Base-by-base conservation (phyloP, 2,797 vertebrate species). In the Sebastes itinus region DNA sequence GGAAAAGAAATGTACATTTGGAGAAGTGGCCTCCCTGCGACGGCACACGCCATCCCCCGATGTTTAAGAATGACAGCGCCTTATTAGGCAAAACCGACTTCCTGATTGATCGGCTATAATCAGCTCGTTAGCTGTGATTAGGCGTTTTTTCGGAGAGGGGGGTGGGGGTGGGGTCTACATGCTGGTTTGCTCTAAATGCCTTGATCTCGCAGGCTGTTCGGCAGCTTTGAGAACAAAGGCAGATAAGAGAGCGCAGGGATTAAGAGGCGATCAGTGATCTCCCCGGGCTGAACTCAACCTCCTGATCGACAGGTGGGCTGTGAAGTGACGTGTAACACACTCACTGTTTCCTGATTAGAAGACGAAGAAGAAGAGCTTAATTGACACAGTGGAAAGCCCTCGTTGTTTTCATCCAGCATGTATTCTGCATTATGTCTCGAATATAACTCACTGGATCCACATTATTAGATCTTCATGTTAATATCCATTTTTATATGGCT, bases 61-160 rank as follows among this genome's bases (percentile, higher is more conserved):
- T 83, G 82, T 78, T 62, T 66, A 60, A 80, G 78, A 67, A 84
- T 80, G 85, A 87, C 87, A 85, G 79, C 3, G 42, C 76, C 85
- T 71, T 79, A 87, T 91, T 87, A 91, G 85, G 75, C 68, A 27
- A 71, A n/a, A 14, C 3, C 14, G 64, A 42, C 77, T 68, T 68
- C 67, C 73, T 88, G 88, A 94, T 89, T 93, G 92, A 95, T 94
- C 67, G 32, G 56, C 82, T 74, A 65, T 93, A 94, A 93, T 94
- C 92, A 75, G 78, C 91, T 93, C 77, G 66, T 94, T 94, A 92
- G 77, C 32, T 23, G 33, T 63, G 59, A 61, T n/a, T 32, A 20
- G 80, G 7, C 60, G 16, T 52, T 63, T 84, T 81, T 75, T 64
- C 33, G 9, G 77, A 4, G 49, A 25, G 61, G 32, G 72, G 78